Evolutionary conservation across 2,113 vertebrate species (phyloP).

Genomic region (Polypterus senegalus): DNA sequence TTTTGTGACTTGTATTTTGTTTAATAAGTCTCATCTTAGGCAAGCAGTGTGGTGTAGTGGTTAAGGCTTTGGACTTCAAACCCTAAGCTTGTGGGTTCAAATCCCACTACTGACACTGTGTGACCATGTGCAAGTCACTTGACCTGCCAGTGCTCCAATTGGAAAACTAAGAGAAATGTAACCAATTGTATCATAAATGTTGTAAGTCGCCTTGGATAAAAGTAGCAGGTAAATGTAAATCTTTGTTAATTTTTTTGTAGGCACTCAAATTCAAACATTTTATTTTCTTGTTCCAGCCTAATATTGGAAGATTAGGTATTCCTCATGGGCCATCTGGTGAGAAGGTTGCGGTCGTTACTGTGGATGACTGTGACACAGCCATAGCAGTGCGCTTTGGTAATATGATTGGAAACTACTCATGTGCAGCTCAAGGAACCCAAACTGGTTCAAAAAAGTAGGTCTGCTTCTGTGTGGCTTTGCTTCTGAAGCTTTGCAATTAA

Average conservation of each 20-base stretch:
- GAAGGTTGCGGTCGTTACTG: conserved; percentile 86
- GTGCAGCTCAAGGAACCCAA: conserved; percentile 88
- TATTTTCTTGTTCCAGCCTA: conserved; percentile 54
- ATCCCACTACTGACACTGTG: too few species aligned
- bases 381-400: conserved; percentile 79
- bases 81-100: too few species aligned
- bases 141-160: too few species aligned
- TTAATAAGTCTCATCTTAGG: too few species aligned
- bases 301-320: conserved; percentile 78
- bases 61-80: too few species aligned
- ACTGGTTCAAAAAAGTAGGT: conserved; percentile 89
- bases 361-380: conserved; percentile 85
- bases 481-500: background rate
- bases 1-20: too few species aligned
- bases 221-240: background rate
- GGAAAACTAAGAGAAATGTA: too few species aligned
- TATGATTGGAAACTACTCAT: conserved; percentile 84
- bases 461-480: background rate
- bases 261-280: background rate
- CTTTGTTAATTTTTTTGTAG: background rate
- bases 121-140: too few species aligned
- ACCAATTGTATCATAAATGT: too few species aligned
- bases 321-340: conserved; percentile 86
- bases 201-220: background rate
- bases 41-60: too few species aligned